Base-by-base conservation (phyloP, 2,888 invertebrate species). In the Girardia tigrina region DNA sequence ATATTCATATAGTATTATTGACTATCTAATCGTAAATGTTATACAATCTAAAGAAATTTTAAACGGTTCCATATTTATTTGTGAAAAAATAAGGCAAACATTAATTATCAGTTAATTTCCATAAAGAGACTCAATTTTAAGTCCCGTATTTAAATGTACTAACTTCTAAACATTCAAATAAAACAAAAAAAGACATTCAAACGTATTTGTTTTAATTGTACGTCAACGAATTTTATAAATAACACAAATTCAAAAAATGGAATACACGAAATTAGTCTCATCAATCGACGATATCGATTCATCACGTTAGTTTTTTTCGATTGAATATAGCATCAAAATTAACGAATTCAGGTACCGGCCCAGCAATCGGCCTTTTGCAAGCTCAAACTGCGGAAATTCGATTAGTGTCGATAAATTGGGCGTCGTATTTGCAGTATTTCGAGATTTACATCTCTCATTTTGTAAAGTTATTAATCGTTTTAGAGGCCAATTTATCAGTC, bases 401-500 rank as follows among this genome's bases (percentile, higher is more conserved):
- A 78, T 88, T 88, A 78, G 90, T 90, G 82, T 88, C 89, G 80
- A 91, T 97, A 79, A 97, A 94, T 84, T 98, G 98, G 98, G 92
- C 93, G 81, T 92, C 94, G 0, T 98, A 98, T 86, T 87, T 90
- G 81, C 94, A 94, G 90, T 93, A 87, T 23, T 29, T 26, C 56
- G 27, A 75, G 85, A 28, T 20, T 26, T 28, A 26, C n/a, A 71
- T 23, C 23, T 2, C 26, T 20, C 20, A 26, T 42, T 28, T 28
- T 23, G 2, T 76, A 42, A 20, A 77, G 36, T 28, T 6, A 20
- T 71, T n/a, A 23, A 29, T 29, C 29, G 56, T 72, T 71, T 56
- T 74, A 92, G 93, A 84, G 93, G 94, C 72, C 94, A 94, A 85
- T 97, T 98, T 94, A 97, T 98, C 80, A 91, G 91, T 0, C 90